Base-by-base conservation (phyloP, 2,797 vertebrate species). In the Cuniculus paca region DNA sequence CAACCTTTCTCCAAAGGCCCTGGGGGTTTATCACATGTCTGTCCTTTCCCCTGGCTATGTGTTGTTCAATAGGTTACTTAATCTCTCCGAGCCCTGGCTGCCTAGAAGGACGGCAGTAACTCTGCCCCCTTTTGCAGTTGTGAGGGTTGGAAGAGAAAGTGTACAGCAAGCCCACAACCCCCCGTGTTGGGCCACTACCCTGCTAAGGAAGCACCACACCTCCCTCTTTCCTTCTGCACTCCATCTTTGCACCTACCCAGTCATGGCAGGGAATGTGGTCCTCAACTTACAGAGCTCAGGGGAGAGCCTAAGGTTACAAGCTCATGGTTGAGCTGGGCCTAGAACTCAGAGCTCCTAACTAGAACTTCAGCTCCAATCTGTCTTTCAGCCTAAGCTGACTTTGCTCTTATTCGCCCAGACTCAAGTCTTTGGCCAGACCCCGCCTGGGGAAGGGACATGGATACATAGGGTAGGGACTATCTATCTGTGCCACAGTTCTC, bases 151-250 rank as follows among this genome's bases (percentile, higher is more conserved):
- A 68, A 84, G 22, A 68, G 52, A 48, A 61, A 5, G 19, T 42
- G 11, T 11, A 2, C 1, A 5, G 11, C 70, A 50, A 36, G 89
- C 10, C 60, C 10, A 14, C 63, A 11, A n/a, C 5, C 22, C 36
- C 6, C 26, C 9, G 16, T 4, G 28, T 88, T 61, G 65, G 42
- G 20, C 36, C 48, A n/a, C 68, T 34, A 3, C 1, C 16, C 0
- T 11, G 72, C 10, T 2, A 0, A n/a, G 54, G 60, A 31, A 72
- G 75, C 39, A 4, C 1, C 0, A 0, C 9, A 1, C 3, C 12
- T 60, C 54, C 74, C 34, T 34, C 45, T 24, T 39, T 17, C 34
- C 12, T 45, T 26, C 65, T 6, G 45, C 11, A 5, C 36, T 22
- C 54, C 0, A 26, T 54, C 39, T 63, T 78, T 16, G 7, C 74